Conservation (phyloP, 2,797 vertebrate species). For the Poeciliopsis presidionis region DNA sequence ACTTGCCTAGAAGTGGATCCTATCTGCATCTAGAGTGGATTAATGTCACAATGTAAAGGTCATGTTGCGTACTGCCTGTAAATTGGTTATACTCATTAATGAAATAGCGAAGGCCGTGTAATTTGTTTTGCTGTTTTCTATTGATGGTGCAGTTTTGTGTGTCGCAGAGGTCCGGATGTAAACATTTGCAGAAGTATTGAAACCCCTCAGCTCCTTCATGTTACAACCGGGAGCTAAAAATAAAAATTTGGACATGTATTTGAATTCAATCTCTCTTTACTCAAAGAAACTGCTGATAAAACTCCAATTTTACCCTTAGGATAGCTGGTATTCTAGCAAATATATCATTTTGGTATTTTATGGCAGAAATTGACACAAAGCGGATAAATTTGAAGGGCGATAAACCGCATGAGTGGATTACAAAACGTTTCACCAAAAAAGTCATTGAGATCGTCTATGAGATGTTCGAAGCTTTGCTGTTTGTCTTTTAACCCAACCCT, state of each 20-base stretch:
- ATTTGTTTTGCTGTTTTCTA: conserved; percentile 50
- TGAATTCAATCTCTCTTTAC: not conserved
- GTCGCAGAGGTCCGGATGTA: not conserved
- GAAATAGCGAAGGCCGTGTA: conserved; percentile 42
- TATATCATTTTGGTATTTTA: too few relatives aligned
- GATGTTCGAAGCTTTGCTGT: not conserved
- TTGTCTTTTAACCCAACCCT: not conserved
- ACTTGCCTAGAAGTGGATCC: conserved; percentile 45
- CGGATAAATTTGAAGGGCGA: too few relatives aligned
- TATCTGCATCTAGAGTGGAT: conserved; percentile 37
- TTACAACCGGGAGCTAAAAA: not conserved
- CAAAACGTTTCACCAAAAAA: not conserved
- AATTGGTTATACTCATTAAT: conserved; percentile 34
- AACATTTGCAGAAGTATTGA: not conserved
- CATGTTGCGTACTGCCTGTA: conserved; percentile 19
- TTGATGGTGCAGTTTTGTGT: not conserved
- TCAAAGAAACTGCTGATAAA: not conserved
- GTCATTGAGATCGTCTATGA: not conserved
- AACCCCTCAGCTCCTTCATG: not conserved
- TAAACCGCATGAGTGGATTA: too few relatives aligned
- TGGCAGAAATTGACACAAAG: too few relatives aligned
- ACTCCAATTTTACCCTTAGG: not conserved
- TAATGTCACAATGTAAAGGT: conserved; percentile 39
- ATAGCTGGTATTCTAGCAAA: not conserved
- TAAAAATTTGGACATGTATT: not conserved